These are phyloP conservation scores for Pyrrhia umbra DNA, from an alignment of 2,888 invertebrate genomes.

Conservation along the genomic window DNA sequence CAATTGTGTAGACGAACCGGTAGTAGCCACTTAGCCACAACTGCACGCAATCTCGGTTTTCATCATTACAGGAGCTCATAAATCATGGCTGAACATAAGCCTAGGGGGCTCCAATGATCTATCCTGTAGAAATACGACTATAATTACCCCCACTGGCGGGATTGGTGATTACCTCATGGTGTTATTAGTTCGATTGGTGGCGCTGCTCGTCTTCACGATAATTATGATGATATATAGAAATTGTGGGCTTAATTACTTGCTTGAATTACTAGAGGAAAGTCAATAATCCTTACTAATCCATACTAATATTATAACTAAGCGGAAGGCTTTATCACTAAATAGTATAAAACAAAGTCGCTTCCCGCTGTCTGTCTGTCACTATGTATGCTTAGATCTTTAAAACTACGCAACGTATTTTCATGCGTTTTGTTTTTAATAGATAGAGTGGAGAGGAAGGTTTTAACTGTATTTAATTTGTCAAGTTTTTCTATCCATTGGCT, in stretches of 20 bases:
- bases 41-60: conserved; percentile 43
- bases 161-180: conserved; percentile 27
- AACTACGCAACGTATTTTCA: too few relatives aligned
- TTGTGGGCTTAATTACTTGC: conserved; percentile 33
- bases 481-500: too few relatives aligned
- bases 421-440: too few relatives aligned
- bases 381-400: too few relatives aligned
- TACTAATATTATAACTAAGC: too few relatives aligned
- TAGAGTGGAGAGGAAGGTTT: too few relatives aligned
- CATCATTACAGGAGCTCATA: conserved; percentile 52
- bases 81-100: conserved; percentile 44
- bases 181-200: conserved; percentile 41
- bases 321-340: too few relatives aligned
- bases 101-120: conserved; percentile 42
- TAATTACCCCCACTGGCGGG: conserved; percentile 50
- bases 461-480: too few relatives aligned
- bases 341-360: too few relatives aligned
- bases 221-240: conserved; percentile 46
- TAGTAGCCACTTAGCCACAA: conserved; percentile 42
- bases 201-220: conserved; percentile 30
- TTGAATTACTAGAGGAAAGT: neutral
- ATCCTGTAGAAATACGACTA: conserved; percentile 49
- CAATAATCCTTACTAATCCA: too few relatives aligned
- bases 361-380: too few relatives aligned
- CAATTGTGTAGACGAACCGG: conserved; percentile 5